A percentile compares a stretch with the other conserved stretches of the same genome.
Conservation (phyloP, 2,888 invertebrate species). For the Habroteleia sp. region DNA sequence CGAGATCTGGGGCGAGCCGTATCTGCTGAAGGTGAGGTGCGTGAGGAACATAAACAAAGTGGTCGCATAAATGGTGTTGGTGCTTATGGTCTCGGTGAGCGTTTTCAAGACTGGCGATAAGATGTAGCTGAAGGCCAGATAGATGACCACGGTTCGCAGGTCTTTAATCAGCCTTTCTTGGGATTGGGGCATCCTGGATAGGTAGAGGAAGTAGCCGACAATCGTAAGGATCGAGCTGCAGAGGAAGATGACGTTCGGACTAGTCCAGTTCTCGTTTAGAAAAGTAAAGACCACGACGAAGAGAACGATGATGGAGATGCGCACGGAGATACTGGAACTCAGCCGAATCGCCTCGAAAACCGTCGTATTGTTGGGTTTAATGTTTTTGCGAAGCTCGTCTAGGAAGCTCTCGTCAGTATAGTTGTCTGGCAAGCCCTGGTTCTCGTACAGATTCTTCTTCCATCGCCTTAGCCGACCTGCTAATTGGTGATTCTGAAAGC, state of each 20-base stretch:
- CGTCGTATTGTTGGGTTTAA: conserved; percentile 89
- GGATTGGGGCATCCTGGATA: conserved; percentile 67
- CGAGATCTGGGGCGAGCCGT: conserved; percentile 92
- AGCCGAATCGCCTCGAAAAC: conserved; percentile 87
- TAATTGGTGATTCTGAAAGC: too few species aligned
- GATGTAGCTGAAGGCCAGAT: conserved; percentile 92
- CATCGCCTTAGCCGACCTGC: too few species aligned
- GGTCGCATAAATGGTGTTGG: conserved; percentile 98
- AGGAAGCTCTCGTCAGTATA: conserved; percentile 94
- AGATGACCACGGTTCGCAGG: conserved; percentile 89
- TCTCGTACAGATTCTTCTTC: conserved; percentile 92
- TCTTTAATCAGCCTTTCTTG: conserved; percentile 82
- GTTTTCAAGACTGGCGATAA: conserved; percentile 96
- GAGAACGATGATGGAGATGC: conserved; percentile 88
- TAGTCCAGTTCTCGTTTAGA: conserved; percentile 86
- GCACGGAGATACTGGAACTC: conserved; percentile 89
- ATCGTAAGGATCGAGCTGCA: conserved; percentile 83
- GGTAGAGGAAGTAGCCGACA: conserved; percentile 85
- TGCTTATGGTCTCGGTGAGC: conserved; percentile 97
- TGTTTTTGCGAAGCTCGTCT: conserved; percentile 91
- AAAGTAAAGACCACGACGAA: conserved; percentile 88
- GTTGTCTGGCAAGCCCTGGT: conserved; percentile 93
- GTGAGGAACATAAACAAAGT: conserved; percentile 92
- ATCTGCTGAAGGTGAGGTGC: conserved; percentile 96
- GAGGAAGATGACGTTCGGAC: conserved; percentile 85